Evolutionary conservation across 1,140 invertebrate genomes (phyloP).

Genomic region (Formica selysi): DNA sequence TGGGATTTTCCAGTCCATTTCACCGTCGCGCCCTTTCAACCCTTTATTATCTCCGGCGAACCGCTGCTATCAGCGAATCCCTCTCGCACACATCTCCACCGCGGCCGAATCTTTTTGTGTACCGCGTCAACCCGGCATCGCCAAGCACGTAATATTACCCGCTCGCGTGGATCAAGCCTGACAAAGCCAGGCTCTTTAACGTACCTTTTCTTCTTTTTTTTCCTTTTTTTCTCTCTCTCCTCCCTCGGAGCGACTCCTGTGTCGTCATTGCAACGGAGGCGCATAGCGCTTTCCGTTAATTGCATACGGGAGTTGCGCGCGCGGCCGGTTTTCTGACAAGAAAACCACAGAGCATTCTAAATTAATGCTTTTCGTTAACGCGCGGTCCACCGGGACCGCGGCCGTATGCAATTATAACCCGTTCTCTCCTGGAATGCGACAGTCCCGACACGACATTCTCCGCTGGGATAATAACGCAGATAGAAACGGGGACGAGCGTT

Average conservation of each 20-base stretch:
- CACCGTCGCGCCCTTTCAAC: not conserved
- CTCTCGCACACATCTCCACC: slow-evolving; percentile 4
- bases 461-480: slow-evolving; percentile 1
- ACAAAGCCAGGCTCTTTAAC: slow-evolving; percentile 14
- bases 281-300: slow-evolving; percentile 68
- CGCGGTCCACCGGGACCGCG: slow-evolving; percentile 39
- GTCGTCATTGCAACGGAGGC: slow-evolving; percentile 49
- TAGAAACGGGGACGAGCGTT: not conserved
- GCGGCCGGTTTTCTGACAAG: slow-evolving; percentile 59
- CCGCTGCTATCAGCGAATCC: not conserved
- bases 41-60: slow-evolving; percentile 17
- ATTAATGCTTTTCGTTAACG: slow-evolving; percentile 81
- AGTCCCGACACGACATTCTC: slow-evolving; percentile 7
- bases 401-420: slow-evolving; percentile 77
- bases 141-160: not conserved
- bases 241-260: slow-evolving; percentile 22
- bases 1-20: slow-evolving; percentile 39
- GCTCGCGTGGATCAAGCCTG: not conserved
- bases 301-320: slow-evolving; percentile 74
- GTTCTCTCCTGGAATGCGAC: slow-evolving; percentile 67
- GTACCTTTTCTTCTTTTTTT: not conserved
- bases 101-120: slow-evolving; percentile 37
- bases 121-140: not conserved
- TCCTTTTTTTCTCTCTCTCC: not conserved
- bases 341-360: slow-evolving; percentile 76